Evolutionary conservation across 2,888 invertebrate species (phyloP).

Genomic region (Aporophyla lueneburgensis): DNA sequence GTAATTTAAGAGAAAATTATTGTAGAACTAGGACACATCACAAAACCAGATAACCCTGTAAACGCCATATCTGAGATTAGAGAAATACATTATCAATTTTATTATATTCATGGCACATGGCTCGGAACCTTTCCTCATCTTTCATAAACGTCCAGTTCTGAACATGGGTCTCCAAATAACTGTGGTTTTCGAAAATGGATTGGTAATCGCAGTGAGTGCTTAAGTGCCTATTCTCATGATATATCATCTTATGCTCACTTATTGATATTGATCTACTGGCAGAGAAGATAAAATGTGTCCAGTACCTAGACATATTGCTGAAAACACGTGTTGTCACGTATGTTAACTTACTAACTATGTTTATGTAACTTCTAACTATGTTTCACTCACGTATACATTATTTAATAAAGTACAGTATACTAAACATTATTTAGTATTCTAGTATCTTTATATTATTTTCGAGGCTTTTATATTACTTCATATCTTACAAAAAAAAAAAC

Average conservation of each 20-base stretch:
- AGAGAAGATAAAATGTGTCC: conserved; percentile 14
- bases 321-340: background rate
- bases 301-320: background rate
- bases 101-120: background rate
- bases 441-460: background rate
- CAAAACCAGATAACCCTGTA: background rate
- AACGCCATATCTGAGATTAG: background rate
- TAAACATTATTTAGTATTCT: background rate
- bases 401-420: background rate
- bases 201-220: conserved; percentile 28
- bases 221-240: conserved; percentile 20
- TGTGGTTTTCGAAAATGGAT: conserved; percentile 31
- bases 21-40: background rate
- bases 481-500: background rate
- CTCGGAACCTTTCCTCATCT: background rate
- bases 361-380: no score
- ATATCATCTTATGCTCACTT: conserved; percentile 25
- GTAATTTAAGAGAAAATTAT: background rate
- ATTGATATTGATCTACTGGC: conserved; percentile 35
- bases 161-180: conserved; percentile 27
- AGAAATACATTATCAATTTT: background rate
- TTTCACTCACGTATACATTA: background rate
- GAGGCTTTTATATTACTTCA: background rate
- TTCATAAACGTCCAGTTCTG: conserved; percentile 5
- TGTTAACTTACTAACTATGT: no score